A percentile compares a stretch with the other conserved stretches of the same genome.
These are phyloP conservation scores for Tetheella fluctuosa DNA, from an alignment of 2,888 invertebrate genomes.

Conservation along the genomic window DNA sequence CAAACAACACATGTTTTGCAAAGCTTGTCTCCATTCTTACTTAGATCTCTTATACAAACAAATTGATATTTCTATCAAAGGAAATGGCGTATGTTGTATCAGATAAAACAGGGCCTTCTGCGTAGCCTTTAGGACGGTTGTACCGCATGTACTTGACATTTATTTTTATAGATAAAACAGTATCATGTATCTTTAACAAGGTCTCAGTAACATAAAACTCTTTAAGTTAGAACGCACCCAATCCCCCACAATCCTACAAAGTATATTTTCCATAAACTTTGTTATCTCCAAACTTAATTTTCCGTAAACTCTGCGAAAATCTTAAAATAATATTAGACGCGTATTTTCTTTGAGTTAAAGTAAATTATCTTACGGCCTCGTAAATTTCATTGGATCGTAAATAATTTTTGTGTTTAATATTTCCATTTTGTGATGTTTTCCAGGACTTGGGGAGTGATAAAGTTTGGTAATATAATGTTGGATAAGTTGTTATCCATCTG, in stretches of 20 bases:
- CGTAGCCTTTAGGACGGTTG: not conserved
- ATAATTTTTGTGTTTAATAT: constrained; percentile 3
- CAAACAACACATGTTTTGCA: too few species aligned
- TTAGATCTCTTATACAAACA: not conserved
- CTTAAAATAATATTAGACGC: constrained; percentile 5
- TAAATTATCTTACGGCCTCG: not conserved
- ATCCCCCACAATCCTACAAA: not conserved
- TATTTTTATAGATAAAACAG: not conserved
- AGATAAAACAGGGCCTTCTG: not conserved
- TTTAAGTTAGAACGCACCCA: not conserved
- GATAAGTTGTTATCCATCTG: not conserved
- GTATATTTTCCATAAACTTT: constrained; percentile 4
- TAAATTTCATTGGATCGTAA: constrained; percentile 10
- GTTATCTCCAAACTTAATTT: constrained; percentile 10
- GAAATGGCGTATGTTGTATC: not conserved
- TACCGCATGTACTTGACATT: not conserved
- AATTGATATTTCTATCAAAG: not conserved
- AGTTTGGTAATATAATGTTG: not conserved
- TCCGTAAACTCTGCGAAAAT: not conserved
- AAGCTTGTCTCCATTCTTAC: not conserved
- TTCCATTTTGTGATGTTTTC: not conserved
- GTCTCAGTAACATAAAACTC: not conserved
- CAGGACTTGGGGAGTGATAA: not conserved
- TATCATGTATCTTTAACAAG: not conserved
- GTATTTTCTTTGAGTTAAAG: not conserved